A percentile compares a stretch with the other conserved stretches of the same genome.
Conservation (phyloP, 2,113 vertebrate genomes). For the Suricata suricatta region DNA sequence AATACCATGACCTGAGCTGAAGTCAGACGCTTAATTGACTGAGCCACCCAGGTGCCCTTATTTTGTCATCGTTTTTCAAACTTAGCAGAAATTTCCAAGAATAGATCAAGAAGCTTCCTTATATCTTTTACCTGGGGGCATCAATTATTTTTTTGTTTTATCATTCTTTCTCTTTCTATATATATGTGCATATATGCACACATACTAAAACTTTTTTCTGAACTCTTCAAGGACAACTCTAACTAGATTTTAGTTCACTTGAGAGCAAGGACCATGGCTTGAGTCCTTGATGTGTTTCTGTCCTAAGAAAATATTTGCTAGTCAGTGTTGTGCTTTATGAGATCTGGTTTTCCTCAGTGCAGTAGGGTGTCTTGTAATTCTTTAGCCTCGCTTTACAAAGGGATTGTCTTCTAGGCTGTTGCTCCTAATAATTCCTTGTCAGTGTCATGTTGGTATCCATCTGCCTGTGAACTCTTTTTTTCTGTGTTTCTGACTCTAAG, state of each 20-base stretch:
- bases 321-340: constrained; percentile 16
- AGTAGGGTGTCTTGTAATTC: background rate
- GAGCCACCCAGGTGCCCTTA: background rate
- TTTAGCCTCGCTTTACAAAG: background rate
- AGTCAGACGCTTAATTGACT: too few relatives aligned
- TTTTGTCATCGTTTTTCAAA: constrained; percentile 44
- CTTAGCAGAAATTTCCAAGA: background rate
- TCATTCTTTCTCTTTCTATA: background rate
- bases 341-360: background rate
- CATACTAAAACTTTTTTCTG: background rate
- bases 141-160: background rate
- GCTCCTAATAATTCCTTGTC: background rate
- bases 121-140: background rate
- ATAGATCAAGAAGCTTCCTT: background rate
- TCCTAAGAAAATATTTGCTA: constrained; percentile 29
- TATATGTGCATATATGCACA: background rate
- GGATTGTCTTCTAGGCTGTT: background rate
- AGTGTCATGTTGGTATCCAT: background rate
- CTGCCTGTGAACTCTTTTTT: background rate
- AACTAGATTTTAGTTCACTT: constrained; percentile 28
- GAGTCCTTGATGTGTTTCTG: constrained; percentile 22
- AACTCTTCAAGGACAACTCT: background rate
- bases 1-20: too few relatives aligned
- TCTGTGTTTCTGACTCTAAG: constrained; percentile 8
- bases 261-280: background rate